Conservation (phyloP, 2,888 invertebrate species). For the Leptothorax acervorum region DNA sequence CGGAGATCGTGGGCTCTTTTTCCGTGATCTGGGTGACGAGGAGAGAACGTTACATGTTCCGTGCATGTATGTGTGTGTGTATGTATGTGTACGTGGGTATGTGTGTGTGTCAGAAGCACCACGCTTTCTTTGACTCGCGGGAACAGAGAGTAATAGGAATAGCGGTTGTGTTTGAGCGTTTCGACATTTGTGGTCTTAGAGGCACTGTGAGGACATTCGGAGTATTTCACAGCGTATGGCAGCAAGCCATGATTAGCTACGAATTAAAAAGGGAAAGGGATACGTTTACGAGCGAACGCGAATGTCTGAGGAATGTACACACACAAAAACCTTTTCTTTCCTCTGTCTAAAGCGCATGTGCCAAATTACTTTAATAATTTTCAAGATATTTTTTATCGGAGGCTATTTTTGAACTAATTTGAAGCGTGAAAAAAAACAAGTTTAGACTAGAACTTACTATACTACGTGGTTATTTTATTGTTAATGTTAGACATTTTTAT, state of each 20-base stretch:
- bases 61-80: background rate
- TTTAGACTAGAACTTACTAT: background rate
- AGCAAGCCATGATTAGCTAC: background rate
- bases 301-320: background rate
- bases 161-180: conserved; percentile 27
- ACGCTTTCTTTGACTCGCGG: conserved; percentile 42
- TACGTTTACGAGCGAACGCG: background rate
- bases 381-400: background rate
- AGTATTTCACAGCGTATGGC: background rate
- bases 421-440: background rate
- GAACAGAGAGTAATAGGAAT: conserved; percentile 1
- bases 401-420: background rate
- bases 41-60: conserved; percentile 4
- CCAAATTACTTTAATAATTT: background rate
- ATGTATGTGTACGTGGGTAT: background rate
- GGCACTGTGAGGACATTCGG: background rate
- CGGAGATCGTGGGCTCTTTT: background rate
- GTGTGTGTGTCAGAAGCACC: background rate
- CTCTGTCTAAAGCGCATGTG: background rate
- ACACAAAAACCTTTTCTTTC: background rate
- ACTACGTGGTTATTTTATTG: background rate
- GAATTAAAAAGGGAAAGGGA: background rate
- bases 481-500: background rate
- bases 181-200: conserved; percentile 33
- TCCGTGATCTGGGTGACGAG: conserved; percentile 1